These are phyloP conservation scores for Amia ocellicauda DNA, from an alignment of 2,113 vertebrate species.

Conservation along the genomic window DNA sequence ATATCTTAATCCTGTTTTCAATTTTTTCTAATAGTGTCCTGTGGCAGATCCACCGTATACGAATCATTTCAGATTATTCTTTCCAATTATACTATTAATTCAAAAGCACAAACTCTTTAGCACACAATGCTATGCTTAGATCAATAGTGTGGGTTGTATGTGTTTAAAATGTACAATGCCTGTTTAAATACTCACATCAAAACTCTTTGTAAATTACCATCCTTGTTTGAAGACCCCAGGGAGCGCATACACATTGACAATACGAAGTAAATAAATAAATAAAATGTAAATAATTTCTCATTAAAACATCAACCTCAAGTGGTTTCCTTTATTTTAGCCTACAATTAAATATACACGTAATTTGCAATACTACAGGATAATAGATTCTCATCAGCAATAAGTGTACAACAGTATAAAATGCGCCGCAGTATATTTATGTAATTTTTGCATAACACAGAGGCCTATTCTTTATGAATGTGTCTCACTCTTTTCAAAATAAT, in stretches of 20 bases:
- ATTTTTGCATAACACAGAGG: slow-evolving; percentile 60
- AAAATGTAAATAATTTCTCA: slow-evolving; percentile 19
- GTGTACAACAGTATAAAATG: slow-evolving; percentile 30
- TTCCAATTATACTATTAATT: no score
- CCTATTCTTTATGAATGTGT: slow-evolving; percentile 43
- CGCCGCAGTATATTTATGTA: slow-evolving; percentile 28
- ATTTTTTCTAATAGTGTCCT: no score
- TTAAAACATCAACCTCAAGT: slow-evolving; percentile 38
- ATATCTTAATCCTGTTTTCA: no score
- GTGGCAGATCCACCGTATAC: no score
- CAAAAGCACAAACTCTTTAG: no score
- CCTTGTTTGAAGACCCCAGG: no score
- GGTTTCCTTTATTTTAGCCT: slow-evolving; percentile 49
- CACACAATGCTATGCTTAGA: no score
- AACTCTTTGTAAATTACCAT: no score
- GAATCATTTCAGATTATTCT: no score
- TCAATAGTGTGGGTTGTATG: no score
- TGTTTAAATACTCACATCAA: no score
- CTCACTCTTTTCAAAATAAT: slow-evolving; percentile 45
- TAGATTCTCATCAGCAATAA: slow-evolving; percentile 52
- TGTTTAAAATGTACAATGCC: no score
- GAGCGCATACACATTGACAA: neutral
- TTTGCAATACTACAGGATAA: slow-evolving; percentile 28
- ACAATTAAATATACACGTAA: slow-evolving; percentile 13
- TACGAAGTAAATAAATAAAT: slow-evolving; percentile 1